A percentile compares a stretch with the other conserved stretches of the same genome.
These are phyloP conservation scores for Phthorimaea operculella DNA, from an alignment of 1,140 invertebrate species.

Conservation along the genomic window DNA sequence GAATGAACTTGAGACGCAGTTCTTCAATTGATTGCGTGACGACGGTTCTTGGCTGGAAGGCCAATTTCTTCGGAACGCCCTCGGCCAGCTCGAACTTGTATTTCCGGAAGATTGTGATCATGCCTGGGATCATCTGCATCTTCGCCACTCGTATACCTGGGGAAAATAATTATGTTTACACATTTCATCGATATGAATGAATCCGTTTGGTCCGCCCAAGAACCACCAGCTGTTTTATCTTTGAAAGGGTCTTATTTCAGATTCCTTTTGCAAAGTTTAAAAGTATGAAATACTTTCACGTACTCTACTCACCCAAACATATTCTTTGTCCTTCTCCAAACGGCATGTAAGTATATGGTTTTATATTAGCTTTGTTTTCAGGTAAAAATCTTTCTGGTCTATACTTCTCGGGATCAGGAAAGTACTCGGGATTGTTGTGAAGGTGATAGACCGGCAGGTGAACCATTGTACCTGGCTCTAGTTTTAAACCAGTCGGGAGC, in stretches of 20 bases:
- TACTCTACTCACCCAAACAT: constrained; percentile 22
- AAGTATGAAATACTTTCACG: background rate
- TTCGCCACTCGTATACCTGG: constrained; percentile 25
- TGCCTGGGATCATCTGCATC: constrained; percentile 25
- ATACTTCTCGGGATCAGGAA: constrained; percentile 72
- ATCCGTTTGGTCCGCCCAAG: background rate
- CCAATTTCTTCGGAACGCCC: constrained; percentile 7
- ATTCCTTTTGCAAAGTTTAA: background rate
- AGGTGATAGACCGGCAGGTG: constrained; percentile 38
- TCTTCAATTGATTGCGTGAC: background rate
- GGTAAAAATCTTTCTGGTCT: constrained; percentile 73
- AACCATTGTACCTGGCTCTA: constrained; percentile 33
- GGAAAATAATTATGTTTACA: too few species aligned
- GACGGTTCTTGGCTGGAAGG: constrained; percentile 6
- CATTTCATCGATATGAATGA: too few species aligned
- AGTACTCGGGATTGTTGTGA: constrained; percentile 63
- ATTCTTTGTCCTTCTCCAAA: constrained; percentile 28
- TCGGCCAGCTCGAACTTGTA: constrained; percentile 20
- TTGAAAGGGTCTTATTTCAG: background rate
- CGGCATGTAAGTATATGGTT: constrained; percentile 22
- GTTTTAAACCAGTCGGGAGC: constrained; percentile 31
- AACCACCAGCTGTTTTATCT: background rate
- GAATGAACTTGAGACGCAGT: constrained; percentile 13
- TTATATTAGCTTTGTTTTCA: constrained; percentile 28
- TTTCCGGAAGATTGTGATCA: constrained; percentile 23